Percentiles rank a stretch among this genome's conserved stretches.
Conservation (phyloP, 2,113 vertebrate species). For the Leucopternis melanops region DNA sequence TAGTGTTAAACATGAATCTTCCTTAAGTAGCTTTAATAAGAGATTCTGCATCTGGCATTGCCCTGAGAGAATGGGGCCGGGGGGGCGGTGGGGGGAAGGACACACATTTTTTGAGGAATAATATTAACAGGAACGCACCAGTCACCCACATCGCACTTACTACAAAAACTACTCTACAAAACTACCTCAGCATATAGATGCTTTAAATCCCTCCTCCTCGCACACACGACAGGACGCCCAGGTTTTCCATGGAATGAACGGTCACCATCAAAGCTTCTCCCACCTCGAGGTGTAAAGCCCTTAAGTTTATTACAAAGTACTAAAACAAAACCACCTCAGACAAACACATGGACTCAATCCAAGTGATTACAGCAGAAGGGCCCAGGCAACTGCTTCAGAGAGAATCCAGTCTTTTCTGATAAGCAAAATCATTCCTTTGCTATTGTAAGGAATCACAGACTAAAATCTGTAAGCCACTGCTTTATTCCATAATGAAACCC, state of each 20-base stretch:
- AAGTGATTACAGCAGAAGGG: background rate
- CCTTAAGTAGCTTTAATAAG: background rate
- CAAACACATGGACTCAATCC: background rate
- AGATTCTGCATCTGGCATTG: background rate
- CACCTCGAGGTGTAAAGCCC: background rate
- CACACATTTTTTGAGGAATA: background rate
- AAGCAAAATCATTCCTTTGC: background rate
- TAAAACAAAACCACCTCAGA: background rate
- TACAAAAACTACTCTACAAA: background rate
- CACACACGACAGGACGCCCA: background rate
- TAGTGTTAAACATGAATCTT: background rate
- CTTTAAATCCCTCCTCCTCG: background rate
- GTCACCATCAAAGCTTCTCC: background rate
- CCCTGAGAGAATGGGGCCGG: background rate
- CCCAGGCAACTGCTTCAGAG: background rate
- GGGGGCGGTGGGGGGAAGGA: accelerated
- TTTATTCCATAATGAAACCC: background rate
- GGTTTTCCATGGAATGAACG: background rate
- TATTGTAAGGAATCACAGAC: background rate
- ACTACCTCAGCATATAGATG: background rate
- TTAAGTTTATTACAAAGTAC: background rate
- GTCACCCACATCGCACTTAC: background rate
- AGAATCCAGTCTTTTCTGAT: background rate
- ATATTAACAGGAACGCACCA: background rate
- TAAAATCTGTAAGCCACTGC: background rate